Base-by-base conservation (phyloP, 2,797 vertebrate genomes). In the Pitangus sulphuratus region DNA sequence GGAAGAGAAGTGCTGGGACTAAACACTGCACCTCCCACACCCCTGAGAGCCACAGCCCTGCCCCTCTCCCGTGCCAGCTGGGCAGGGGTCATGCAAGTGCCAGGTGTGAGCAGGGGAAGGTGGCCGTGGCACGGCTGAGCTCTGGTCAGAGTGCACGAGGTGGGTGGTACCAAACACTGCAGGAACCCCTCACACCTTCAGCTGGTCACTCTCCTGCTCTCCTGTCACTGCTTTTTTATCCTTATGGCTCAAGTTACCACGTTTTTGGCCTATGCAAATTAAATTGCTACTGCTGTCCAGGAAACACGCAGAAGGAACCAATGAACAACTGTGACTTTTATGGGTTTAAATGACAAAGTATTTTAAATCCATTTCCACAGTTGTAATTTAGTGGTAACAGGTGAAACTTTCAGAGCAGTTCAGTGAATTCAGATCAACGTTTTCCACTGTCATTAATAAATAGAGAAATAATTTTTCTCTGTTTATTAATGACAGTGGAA, bases 81-180 rank as follows among this genome's bases (percentile, higher is more conserved):
- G n/a, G 40, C 19, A 45, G 37, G 13, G 35, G 0, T 26, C 72
- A 69, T 81, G 85, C 85, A 31, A 53, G 44, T 6, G 35, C 17
- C 44, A 54, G 22, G 28, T 37, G 50, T 15, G 35, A 58, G 20
- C 50, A 61, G 1, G 77, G 78, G 50, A 72, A 92, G 30, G 50
- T 31, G 87, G 44, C 84, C 75, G 58, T 5, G 66, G 40, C 45
- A 57, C 1, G 89, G 91, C 31, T 68, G 57, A 95, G 79, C 95
- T 95, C 95, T 89, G 93, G 48, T 92, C 92, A 92, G 31, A 69
- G 56, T 25, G 61, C 28, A 31, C 16, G 28, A 50, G 39, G 16
- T 15, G 12, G 14, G 42, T 42, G 25, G 16, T n/a, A 54, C 7
- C 71, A 57, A 30, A 54, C 42, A 7, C 44, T 24, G 28, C 22